phyloP scores from a whole-genome alignment of 2,888 invertebrate genomes.

The Protophormia terraenovae region DNA sequence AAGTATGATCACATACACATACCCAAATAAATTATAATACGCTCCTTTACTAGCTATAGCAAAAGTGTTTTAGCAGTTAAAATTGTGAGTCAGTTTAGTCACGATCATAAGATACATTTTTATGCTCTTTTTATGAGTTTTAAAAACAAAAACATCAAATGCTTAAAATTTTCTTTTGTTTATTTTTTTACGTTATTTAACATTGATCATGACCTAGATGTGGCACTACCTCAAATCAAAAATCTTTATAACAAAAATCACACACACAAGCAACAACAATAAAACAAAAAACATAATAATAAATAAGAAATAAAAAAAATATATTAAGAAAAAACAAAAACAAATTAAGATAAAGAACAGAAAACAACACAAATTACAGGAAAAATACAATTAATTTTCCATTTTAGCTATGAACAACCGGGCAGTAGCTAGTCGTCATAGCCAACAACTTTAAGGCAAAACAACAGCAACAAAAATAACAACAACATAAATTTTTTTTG shows the following conservation, averaged over 20 bases:
- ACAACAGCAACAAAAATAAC: neutral
- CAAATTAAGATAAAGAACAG: constrained; percentile 42
- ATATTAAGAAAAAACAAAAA: neutral
- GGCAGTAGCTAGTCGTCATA: neutral
- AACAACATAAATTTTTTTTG: constrained; percentile 51
- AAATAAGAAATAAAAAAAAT: neutral
- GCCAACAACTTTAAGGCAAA: constrained; percentile 33
- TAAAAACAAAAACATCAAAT: neutral
- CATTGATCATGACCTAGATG: constrained; percentile 70
- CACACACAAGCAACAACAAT: neutral
- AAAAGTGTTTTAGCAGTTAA: neutral
- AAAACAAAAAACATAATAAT: neutral
- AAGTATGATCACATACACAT: too few relatives aligned
- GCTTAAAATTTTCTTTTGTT: constrained; percentile 21
- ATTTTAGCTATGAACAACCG: constrained; percentile 61
- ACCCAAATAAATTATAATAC: neutral
- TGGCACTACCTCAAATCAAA: constrained; percentile 49
- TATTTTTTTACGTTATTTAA: constrained; percentile 40
- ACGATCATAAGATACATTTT: constrained; percentile 36
- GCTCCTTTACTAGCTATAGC: too few relatives aligned
- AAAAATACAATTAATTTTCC: constrained; percentile 64
- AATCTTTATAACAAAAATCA: too few relatives aligned
- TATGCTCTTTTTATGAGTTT: constrained; percentile 14
- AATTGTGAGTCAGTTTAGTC: constrained; percentile 42
- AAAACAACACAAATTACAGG: constrained; percentile 57